phyloP scores from a whole-genome alignment of 2,113 vertebrate genomes.

The Empidonax alnorum region DNA sequence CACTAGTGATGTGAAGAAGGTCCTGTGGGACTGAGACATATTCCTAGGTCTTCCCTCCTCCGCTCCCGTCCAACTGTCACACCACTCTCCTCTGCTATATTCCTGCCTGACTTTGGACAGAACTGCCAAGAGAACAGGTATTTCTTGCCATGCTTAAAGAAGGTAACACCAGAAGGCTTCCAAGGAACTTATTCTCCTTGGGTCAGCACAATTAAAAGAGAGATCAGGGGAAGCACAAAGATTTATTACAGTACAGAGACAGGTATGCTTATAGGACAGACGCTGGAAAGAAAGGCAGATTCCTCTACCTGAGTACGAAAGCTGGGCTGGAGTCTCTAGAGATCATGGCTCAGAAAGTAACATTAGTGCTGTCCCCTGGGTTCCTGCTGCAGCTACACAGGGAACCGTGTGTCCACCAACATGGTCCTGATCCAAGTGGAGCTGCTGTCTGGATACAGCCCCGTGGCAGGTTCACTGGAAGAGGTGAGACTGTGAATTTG shows the following conservation, averaged over 20 bases:
- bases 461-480: constrained; percentile 36
- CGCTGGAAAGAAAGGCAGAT: constrained; percentile 1
- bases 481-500: background rate
- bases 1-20: background rate
- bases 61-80: background rate
- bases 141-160: background rate
- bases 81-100: background rate
- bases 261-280: constrained; percentile 8
- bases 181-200: background rate
- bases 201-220: background rate
- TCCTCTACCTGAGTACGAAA: background rate
- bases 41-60: background rate
- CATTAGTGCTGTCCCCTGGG: constrained; percentile 25
- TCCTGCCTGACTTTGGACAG: background rate
- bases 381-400: constrained; percentile 59
- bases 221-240: background rate
- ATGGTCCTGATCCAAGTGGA: constrained; percentile 65
- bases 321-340: constrained; percentile 6
- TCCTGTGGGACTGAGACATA: background rate
- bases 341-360: constrained; percentile 39
- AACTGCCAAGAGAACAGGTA: background rate
- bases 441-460: constrained; percentile 64
- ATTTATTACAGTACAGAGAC: background rate
- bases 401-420: constrained; percentile 60
- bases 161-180: background rate